These are phyloP conservation scores for Oreochromis grahami DNA, from an alignment of 2,797 vertebrate genomes.

Conservation along the genomic window DNA sequence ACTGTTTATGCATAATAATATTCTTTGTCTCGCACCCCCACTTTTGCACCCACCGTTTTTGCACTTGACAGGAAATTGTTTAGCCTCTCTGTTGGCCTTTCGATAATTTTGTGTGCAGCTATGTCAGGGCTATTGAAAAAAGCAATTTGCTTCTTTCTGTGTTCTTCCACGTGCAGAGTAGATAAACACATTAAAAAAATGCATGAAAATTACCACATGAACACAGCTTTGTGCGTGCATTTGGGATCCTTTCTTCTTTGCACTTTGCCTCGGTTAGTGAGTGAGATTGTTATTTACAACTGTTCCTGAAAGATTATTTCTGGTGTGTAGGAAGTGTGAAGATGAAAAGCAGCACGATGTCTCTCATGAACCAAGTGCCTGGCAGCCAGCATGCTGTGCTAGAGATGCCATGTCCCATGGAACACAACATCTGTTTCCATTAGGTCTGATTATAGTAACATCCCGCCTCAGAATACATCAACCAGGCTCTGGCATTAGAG, in stretches of 20 bases:
- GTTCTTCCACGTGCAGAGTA: neutral
- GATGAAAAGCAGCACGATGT: conserved; percentile 45
- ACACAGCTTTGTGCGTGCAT: neutral
- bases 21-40: conserved; percentile 19
- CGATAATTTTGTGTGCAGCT: conserved; percentile 34
- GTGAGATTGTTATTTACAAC: conserved; percentile 9
- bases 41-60: conserved; percentile 25
- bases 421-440: conserved; percentile 69
- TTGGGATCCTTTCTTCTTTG: neutral
- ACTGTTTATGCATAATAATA: conserved; percentile 46
- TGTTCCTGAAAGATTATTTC: conserved; percentile 17
- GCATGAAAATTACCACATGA: neutral
- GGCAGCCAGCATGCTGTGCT: conserved; percentile 35
- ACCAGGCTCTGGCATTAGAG: conserved; percentile 22
- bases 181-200: neutral
- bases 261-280: conserved; percentile 1
- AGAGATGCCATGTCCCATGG: conserved; percentile 44
- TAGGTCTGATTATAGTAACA: conserved; percentile 52
- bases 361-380: conserved; percentile 16
- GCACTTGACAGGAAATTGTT: conserved; percentile 61
- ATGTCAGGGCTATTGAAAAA: conserved; percentile 36
- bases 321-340: conserved; percentile 19
- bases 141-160: conserved; percentile 28
- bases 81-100: conserved; percentile 46
- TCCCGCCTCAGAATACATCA: conserved; percentile 50